Conservation (phyloP, 2,888 invertebrate species). For the Eremobia ochroleuca region DNA sequence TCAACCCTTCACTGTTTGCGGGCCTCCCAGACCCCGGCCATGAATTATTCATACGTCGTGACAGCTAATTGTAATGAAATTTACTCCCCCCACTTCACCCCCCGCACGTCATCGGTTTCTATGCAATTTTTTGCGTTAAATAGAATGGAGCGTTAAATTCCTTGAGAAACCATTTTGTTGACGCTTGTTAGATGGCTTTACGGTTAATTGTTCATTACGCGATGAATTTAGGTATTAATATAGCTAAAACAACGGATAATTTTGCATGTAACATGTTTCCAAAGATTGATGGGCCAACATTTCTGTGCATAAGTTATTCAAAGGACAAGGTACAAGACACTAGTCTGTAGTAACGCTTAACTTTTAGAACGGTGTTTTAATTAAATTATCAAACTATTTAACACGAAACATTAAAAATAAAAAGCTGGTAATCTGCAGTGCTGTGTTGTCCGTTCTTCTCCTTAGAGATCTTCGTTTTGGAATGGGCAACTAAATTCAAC, state of each 20-base stretch:
- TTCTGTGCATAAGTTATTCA: conserved; percentile 5
- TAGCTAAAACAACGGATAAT: conserved; percentile 24
- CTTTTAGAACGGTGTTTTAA: not conserved
- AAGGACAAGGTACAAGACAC: conserved; percentile 5
- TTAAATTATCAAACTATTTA: not conserved
- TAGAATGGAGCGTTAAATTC: conserved; percentile 52
- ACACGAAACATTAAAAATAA: not conserved
- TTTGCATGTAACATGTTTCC: conserved; percentile 6
- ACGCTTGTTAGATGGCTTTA: conserved; percentile 20
- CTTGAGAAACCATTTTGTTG: conserved; percentile 50
- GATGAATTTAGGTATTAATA: conserved; percentile 41
- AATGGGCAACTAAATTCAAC: too few relatives aligned
- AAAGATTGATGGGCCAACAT: conserved; percentile 3
- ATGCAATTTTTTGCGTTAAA: conserved; percentile 59
- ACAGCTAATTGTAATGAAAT: conserved; percentile 91
- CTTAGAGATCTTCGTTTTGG: too few relatives aligned
- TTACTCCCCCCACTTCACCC: conserved; percentile 79
- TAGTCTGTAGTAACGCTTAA: not conserved
- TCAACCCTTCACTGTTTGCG: conserved; percentile 89
- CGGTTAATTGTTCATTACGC: conserved; percentile 28
- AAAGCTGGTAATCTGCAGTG: not conserved
- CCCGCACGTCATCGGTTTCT: conserved; percentile 67
- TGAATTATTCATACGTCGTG: conserved; percentile 89
- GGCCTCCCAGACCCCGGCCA: conserved; percentile 75
- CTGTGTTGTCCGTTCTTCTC: too few relatives aligned